Base-by-base conservation (phyloP, 2,113 vertebrate species). In the Passer montanus region DNA sequence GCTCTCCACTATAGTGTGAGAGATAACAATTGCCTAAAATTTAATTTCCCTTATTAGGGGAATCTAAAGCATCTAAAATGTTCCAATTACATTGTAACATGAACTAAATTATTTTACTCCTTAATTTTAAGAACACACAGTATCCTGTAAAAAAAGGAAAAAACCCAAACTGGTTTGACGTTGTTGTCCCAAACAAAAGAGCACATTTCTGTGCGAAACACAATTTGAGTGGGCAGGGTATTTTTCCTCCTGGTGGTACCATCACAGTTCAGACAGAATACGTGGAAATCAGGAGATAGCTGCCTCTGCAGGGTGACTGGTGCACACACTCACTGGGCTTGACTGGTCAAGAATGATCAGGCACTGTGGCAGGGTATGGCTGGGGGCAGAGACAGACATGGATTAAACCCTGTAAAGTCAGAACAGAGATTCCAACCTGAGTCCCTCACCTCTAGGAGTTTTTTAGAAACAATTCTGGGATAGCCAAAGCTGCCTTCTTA, bases 141-240 rank as follows among this genome's bases (percentile, higher is more conserved):
- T 74, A 43, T 13, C 7, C 22, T 59, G 10, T 35, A 8, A 41
- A 52, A 39, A 23, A 53, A 43, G 9, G 27, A 60, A 64, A n/a
- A 14, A 41, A 24, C 3, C 7, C 9, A 63, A 12, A 33, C 23
- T 64, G 13, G 8, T 86, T 88, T 19, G 52, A 35, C 3, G 4
- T 22, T 2, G 0, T 4, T 37, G 15, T 28, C 58, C 6, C 13
- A 20, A 26, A 28, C 5, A 78, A 22, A 74, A 4, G 8, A 87
- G 19, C 6, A 6, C 3, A 1, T 58, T 85, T 60, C n/a, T 31
- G 3, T 22, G 37, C 0, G 3, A 73, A 79, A 28, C 26, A 3
- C 2, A 9, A 28, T n/a, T 33, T 62, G 68, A 66, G 10, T 1
- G 37, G 68, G 39, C 0, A 9, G 69, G 35, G 4, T 9, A 23